Evolutionary conservation across 2,113 vertebrate genomes (phyloP).

Genomic region (Sprattus sprattus): DNA sequence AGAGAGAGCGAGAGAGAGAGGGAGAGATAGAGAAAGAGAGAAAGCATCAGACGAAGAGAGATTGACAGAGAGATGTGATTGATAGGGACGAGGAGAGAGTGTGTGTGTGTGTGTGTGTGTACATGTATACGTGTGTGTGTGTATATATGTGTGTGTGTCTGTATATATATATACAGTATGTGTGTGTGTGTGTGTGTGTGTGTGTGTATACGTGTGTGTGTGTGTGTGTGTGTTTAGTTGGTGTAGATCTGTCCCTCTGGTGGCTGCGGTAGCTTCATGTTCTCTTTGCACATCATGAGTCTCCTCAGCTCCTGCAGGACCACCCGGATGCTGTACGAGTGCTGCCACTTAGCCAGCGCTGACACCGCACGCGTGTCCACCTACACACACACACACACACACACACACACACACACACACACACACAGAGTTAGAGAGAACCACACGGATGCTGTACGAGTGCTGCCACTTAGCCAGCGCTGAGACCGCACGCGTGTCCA

Average conservation of each 20-base stretch:
- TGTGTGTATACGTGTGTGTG: neutral
- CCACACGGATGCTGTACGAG: conserved; percentile 86
- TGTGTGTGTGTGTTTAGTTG: conserved; percentile 77
- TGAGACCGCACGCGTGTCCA: conserved; percentile 83
- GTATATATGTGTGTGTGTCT: neutral
- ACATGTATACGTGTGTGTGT: neutral
- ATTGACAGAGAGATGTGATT: neutral
- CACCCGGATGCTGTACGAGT: conserved; percentile 87
- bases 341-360: conserved; percentile 90
- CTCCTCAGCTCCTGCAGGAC: conserved; percentile 92
- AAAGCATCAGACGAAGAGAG: neutral
- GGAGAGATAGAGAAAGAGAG: neutral
- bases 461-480: conserved; percentile 91
- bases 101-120: neutral
- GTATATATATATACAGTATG: neutral
- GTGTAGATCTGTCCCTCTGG: conserved; percentile 94
- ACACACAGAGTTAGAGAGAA: too few relatives aligned
- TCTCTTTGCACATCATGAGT: conserved; percentile 96
- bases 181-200: neutral
- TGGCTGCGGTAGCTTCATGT: conserved; percentile 92
- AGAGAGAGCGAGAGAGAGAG: neutral
- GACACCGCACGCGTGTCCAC: conserved; percentile 85
- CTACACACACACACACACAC: conserved; percentile 25
- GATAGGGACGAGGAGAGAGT: neutral
- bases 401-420: too few relatives aligned